These are phyloP conservation scores for Rana temporaria DNA, from an alignment of 2,113 vertebrate species.

Conservation along the genomic window DNA sequence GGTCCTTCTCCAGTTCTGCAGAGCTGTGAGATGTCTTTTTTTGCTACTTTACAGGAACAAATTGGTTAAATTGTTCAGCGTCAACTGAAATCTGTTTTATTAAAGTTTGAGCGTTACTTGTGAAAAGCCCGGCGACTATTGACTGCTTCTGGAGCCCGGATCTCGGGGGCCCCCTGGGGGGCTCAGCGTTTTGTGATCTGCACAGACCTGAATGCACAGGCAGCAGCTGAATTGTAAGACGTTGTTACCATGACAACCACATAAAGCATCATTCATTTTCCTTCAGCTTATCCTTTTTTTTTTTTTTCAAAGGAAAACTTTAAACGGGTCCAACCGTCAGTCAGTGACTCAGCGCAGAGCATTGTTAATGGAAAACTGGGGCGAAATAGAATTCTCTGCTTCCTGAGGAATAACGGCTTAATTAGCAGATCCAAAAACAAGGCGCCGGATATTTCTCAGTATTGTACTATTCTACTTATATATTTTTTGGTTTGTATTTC, in stretches of 20 bases:
- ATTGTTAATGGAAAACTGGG: not conserved
- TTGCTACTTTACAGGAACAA: no score
- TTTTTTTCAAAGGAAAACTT: not conserved
- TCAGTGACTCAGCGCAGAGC: not conserved
- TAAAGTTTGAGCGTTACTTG: not conserved
- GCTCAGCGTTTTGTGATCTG: not conserved
- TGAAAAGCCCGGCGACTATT: not conserved
- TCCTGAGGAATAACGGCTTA: no score
- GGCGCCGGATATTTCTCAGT: no score
- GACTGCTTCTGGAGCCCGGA: not conserved
- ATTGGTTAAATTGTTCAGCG: no score
- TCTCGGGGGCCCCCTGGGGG: not conserved
- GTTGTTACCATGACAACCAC: not conserved
- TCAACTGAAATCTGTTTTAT: not conserved
- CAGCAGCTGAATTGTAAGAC: not conserved
- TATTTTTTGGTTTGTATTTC: no score
- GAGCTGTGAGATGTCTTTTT: no score
- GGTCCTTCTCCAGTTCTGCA: no score
- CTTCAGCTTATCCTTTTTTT: not conserved
- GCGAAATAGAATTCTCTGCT: no score
- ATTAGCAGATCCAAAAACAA: no score
- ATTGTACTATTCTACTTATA: no score
- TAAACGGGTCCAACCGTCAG: not conserved
- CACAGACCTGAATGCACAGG: not conserved
- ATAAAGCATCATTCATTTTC: conserved; percentile 32